phyloP scores from a whole-genome alignment of 1,140 invertebrate species.

The Zaprionus taronus region DNA sequence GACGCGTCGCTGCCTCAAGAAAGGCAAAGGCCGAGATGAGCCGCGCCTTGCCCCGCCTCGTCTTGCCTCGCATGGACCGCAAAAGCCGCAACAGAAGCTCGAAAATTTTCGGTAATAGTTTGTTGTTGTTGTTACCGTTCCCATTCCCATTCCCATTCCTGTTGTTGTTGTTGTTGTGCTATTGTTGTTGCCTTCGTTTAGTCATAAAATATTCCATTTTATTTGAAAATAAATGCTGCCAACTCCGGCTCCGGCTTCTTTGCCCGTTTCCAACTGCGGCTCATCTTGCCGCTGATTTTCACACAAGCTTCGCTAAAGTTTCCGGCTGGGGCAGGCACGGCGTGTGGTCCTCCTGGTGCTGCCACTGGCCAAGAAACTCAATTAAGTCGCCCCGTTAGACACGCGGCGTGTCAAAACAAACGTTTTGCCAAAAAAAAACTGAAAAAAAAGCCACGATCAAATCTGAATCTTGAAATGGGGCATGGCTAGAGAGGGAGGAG shows the following conservation, averaged over 20 bases:
- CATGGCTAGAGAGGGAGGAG: background rate
- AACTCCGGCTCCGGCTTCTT: slow-evolving; percentile 9
- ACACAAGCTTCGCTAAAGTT: slow-evolving; percentile 70
- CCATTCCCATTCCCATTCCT: background rate
- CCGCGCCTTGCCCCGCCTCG: background rate
- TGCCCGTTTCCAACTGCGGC: slow-evolving; percentile 17
- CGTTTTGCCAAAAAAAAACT: slow-evolving; percentile 51
- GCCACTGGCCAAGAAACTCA: slow-evolving; percentile 65
- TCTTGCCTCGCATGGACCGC: slow-evolving; percentile 39
- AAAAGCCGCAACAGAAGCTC: slow-evolving; percentile 79
- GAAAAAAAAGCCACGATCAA: slow-evolving; percentile 8
- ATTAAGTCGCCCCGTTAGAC: slow-evolving; percentile 77
- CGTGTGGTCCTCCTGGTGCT: slow-evolving; percentile 58
- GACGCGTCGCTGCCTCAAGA: slow-evolving; percentile 56
- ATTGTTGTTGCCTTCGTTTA: slow-evolving; percentile 63
- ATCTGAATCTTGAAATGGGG: slow-evolving; percentile 5
- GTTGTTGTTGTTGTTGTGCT: slow-evolving; percentile 41
- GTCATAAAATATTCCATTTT: slow-evolving; percentile 82
- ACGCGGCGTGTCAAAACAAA: slow-evolving; percentile 80
- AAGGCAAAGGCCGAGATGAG: slow-evolving; percentile 61
- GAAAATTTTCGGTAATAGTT: slow-evolving; percentile 77
- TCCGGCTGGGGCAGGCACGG: slow-evolving; percentile 56
- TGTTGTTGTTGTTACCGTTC: slow-evolving; percentile 45
- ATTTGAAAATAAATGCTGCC: slow-evolving; percentile 65
- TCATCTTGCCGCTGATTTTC: slow-evolving; percentile 51